A percentile compares a stretch with the other conserved stretches of the same genome.
Conservation (phyloP, 2,888 invertebrate genomes). For the Acleris laterana region DNA sequence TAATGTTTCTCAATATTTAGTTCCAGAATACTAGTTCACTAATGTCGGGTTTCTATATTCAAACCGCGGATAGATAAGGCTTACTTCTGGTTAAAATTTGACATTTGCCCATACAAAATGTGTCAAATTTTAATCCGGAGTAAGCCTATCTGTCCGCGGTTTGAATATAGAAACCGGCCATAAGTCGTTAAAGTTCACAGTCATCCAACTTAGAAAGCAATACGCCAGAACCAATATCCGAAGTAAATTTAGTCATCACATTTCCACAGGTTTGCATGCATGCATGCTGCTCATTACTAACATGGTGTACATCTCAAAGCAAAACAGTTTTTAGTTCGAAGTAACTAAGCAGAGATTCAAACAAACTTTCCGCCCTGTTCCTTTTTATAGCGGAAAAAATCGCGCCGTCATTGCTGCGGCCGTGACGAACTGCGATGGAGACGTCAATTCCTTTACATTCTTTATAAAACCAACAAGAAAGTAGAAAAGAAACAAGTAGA, state of each 20-base stretch:
- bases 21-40: background rate
- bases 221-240: constrained; percentile 2
- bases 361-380: background rate
- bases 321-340: background rate
- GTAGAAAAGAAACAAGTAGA: constrained; percentile 31
- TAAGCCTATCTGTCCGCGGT: too few relatives aligned
- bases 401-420: constrained; percentile 35
- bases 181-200: background rate
- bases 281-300: constrained; percentile 20
- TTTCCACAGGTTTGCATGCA: constrained; percentile 28
- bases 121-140: too few relatives aligned
- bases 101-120: too few relatives aligned
- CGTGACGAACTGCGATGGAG: constrained; percentile 38
- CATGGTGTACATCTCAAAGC: background rate
- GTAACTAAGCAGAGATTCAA: constrained; percentile 3
- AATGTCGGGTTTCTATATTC: too few relatives aligned
- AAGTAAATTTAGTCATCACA: constrained; percentile 31
- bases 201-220: background rate
- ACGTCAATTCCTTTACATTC: constrained; percentile 39
- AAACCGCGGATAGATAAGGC: too few relatives aligned
- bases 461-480: constrained; percentile 39
- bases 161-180: too few relatives aligned
- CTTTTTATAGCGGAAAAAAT: constrained; percentile 35
- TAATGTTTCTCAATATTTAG: background rate
- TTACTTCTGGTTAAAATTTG: too few relatives aligned